Evolutionary conservation across 2,797 vertebrate genomes (phyloP).

Genomic region (Dendrocincla tyrannina): DNA sequence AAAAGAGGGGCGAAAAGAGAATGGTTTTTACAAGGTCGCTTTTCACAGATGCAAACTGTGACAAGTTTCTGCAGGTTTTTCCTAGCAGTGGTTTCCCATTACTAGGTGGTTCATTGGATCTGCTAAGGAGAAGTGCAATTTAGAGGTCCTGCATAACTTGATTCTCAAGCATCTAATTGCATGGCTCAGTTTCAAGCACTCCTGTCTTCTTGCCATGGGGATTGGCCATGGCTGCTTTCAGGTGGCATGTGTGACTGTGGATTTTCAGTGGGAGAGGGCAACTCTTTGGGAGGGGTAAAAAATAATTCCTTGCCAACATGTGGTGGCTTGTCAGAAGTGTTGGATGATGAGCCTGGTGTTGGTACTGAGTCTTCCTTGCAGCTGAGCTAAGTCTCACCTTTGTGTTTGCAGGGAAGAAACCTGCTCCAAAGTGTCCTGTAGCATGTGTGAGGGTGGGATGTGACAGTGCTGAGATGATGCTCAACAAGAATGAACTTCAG

Average conservation of each 20-base stretch:
- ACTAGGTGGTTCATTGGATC: not conserved
- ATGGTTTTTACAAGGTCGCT: not conserved
- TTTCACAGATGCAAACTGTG: not conserved
- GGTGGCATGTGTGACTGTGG: not conserved
- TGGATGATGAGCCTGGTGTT: not conserved
- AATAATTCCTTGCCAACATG: not conserved
- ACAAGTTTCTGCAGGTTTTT: rapidly evolving
- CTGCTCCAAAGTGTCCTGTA: not conserved
- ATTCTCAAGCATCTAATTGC: not conserved
- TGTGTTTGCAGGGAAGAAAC: not conserved
- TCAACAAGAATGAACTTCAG: not conserved
- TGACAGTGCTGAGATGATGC: not conserved
- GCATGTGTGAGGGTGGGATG: not conserved
- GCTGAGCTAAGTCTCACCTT: not conserved
- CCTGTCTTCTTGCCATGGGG: not conserved
- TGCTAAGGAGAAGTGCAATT: not conserved
- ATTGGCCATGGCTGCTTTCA: not conserved
- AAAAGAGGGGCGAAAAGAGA: not conserved
- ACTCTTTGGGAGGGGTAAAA: not conserved
- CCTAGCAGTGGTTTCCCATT: not conserved
- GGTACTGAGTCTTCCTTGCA: not conserved
- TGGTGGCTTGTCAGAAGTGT: not conserved
- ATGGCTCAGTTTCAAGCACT: not conserved
- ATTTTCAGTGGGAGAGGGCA: not conserved
- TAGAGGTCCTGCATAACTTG: not conserved